phyloP scores from a whole-genome alignment of 1,140 invertebrate genomes.

The Drosophila santomea region DNA sequence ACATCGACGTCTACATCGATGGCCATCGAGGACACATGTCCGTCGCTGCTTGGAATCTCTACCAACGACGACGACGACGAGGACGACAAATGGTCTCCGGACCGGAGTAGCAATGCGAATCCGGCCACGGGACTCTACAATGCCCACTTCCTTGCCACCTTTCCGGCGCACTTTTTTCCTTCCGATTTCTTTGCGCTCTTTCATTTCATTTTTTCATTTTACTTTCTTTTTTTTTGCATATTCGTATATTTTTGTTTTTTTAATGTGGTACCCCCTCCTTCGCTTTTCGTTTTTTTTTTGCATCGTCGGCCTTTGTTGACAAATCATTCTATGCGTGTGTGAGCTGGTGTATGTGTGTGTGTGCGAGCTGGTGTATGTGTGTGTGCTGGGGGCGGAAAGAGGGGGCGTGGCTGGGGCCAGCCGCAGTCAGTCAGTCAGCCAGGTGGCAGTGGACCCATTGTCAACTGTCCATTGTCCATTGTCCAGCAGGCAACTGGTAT shows the following conservation, averaged over 20 bases:
- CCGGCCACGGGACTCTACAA: conserved; percentile 49
- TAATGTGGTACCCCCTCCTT: background rate
- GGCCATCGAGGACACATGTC: conserved; percentile 48
- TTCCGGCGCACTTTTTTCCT: conserved; percentile 45
- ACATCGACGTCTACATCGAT: conserved; percentile 46
- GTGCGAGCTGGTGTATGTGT: background rate
- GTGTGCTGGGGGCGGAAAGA: background rate
- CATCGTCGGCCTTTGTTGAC: conserved; percentile 40
- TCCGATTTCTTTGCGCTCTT: conserved; percentile 27
- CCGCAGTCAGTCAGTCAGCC: conserved; percentile 40
- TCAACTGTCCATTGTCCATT: conserved; percentile 31
- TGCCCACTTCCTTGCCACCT: conserved; percentile 51
- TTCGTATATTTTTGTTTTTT: background rate
- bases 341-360: background rate
- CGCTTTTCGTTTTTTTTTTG: conserved; percentile 6
- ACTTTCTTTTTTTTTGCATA: background rate
- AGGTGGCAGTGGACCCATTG: conserved; percentile 20
- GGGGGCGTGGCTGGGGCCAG: conserved; percentile 12
- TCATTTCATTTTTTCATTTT: conserved; percentile 6
- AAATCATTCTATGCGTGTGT: conserved; percentile 45
- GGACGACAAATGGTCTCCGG: conserved; percentile 42
- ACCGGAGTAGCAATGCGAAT: conserved; percentile 36
- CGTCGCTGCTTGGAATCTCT: background rate
- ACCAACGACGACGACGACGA: conserved; percentile 1
- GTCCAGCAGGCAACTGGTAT: conserved; percentile 17